Evolutionary conservation across 92 coral and sea anemone species (phyloP).

Genomic region (Meandrina meandrites): DNA sequence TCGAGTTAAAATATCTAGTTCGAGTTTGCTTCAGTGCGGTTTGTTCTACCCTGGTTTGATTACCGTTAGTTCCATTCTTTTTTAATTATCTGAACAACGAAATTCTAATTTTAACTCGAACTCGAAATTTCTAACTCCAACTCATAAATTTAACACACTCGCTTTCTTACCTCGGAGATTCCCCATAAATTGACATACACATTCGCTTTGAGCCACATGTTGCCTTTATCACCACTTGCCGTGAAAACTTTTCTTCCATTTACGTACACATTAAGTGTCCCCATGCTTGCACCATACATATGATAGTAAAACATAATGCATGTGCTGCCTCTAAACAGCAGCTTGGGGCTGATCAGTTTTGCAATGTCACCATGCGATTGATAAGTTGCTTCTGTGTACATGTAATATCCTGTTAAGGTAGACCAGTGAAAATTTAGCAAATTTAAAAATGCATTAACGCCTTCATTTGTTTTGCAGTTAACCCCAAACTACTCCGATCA

Average conservation of each 20-base stretch:
- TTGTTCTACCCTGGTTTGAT: no score
- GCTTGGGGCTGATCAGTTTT: constrained; percentile 23
- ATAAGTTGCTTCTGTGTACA: constrained; percentile 52
- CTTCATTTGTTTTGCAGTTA: no score
- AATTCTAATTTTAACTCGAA: no score
- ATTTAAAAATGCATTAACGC: no score
- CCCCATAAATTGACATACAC: neutral
- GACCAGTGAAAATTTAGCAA: neutral
- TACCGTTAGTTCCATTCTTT: no score
- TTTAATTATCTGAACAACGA: no score
- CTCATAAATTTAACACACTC: no score
- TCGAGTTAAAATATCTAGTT: no score
- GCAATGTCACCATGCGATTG: constrained; percentile 32
- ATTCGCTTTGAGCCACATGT: constrained; percentile 9
- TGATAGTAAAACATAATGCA: constrained; percentile 53
- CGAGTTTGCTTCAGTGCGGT: no score
- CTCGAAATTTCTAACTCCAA: no score
- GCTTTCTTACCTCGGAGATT: neutral
- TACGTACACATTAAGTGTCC: constrained; percentile 25
- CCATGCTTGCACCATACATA: constrained; percentile 41
- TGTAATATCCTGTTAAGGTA: constrained; percentile 37
- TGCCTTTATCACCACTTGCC: constrained; percentile 8
- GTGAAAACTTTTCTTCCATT: neutral
- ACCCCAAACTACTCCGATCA: no score
- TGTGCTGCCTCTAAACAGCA: constrained; percentile 1